Base-by-base conservation (phyloP, 2,888 invertebrate genomes). In the Spodoptera exigua region DNA sequence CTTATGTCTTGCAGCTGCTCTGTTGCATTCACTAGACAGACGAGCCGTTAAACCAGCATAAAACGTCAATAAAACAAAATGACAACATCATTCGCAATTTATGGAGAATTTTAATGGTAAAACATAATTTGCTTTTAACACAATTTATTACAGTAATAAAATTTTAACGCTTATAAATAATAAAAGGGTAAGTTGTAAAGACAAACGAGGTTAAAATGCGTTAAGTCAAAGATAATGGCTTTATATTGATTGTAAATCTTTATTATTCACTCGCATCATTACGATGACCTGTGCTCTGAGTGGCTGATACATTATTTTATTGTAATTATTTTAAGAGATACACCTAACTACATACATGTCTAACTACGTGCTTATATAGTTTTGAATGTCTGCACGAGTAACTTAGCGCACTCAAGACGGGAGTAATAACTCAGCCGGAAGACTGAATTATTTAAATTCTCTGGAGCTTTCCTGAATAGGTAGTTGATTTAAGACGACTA, bases 61-160 rank as follows among this genome's bases (percentile, higher is more conserved):
- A 41, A 61, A 44, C 61, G 43, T n/a, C 37, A 63, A 53, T 72
- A 52, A 57, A 63, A 53, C 70, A 52, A 57, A 64, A 60, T 43
- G 39, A 56, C 49, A 64, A 61, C 53, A 56, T 62, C 56, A 60
- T 37, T 10, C 36, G 34, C 43, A 52, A 70, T 59, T 59, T 64
- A 68, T 54, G 40, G 34, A 57, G 46, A 36, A 60, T 60, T 70
- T 70, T 61, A 72, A 69, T 73, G 71, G 47, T 56, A 34, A 53
- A 65, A 68, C 59, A 59, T 62, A 70, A 60, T 70, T 49, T 43
- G 61, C 53, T 53, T 70, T 74, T 62, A 48, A 53, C 37, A 55
- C 44, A 63, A 58, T 68, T 72, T 74, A 77, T 72, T 67, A 45
- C 35, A 35, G 49, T 58, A 55, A 62, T 75, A 75, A 75, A 74